These are phyloP conservation scores for Ophion ventricosus DNA, from an alignment of 2,888 invertebrate genomes.

Conservation along the genomic window DNA sequence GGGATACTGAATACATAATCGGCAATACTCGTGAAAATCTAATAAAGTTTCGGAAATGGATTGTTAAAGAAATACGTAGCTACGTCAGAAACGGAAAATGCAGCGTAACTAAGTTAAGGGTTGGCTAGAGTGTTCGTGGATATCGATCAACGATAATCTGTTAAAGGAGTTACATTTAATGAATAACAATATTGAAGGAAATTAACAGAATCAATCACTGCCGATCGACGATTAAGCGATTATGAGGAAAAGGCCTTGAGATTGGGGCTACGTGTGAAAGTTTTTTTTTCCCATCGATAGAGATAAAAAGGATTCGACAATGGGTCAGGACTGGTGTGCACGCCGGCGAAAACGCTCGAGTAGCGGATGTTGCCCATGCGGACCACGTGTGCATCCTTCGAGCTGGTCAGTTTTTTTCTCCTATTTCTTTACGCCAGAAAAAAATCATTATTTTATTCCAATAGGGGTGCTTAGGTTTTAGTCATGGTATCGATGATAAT, in stretches of 20 bases:
- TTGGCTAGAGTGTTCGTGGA: not conserved
- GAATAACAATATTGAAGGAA: not conserved
- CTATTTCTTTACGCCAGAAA: not conserved
- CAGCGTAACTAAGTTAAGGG: not conserved
- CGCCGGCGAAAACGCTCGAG: slow-evolving; percentile 87
- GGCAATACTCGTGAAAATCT: not conserved
- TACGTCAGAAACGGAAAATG: not conserved
- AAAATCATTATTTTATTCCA: not conserved
- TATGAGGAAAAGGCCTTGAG: not conserved
- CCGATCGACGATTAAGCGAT: slow-evolving; percentile 21
- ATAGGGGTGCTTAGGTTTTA: no score
- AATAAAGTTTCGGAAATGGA: not conserved
- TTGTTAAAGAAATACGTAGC: not conserved
- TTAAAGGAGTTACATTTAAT: not conserved
- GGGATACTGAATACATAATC: not conserved
- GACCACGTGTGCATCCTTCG: slow-evolving; percentile 85
- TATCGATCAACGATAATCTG: slow-evolving; percentile 5
- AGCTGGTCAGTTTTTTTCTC: slow-evolving; percentile 77
- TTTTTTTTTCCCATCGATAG: not conserved
- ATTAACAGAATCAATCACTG: slow-evolving; percentile 36
- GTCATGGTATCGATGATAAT: not conserved
- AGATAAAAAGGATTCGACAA: slow-evolving; percentile 80
- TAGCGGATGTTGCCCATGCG: slow-evolving; percentile 86
- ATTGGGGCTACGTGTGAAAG: not conserved
- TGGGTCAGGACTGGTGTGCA: slow-evolving; percentile 92